Percentiles rank a stretch among this genome's conserved stretches.
phyloP scores from a whole-genome alignment of 2,797 vertebrate species.

The Catamblyrhynchus diadema region DNA sequence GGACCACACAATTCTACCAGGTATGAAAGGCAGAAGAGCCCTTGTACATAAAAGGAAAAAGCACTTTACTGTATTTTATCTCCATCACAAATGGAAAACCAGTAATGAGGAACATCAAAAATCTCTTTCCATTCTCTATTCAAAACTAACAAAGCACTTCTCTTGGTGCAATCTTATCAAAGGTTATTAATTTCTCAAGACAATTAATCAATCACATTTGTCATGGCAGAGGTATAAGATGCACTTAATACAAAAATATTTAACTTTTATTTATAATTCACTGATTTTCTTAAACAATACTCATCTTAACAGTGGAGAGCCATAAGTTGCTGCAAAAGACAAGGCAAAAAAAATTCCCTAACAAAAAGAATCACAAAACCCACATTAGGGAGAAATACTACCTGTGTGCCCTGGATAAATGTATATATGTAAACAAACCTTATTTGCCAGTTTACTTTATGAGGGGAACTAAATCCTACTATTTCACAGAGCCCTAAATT shows the following conservation, averaged over 20 bases:
- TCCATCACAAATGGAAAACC: constrained; percentile 20
- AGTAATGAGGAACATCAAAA: not conserved
- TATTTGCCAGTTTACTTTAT: not conserved
- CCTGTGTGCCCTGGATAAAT: not conserved
- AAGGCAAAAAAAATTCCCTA: not conserved
- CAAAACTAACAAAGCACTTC: constrained; percentile 4
- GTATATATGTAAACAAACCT: not conserved
- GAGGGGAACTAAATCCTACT: not conserved
- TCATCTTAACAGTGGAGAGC: not conserved
- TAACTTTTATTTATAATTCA: not conserved
- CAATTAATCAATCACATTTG: not conserved
- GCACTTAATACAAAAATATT: not conserved
- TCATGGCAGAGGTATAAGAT: not conserved
- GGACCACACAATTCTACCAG: constrained; percentile 19
- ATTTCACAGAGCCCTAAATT: not conserved
- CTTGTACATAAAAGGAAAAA: constrained; percentile 37
- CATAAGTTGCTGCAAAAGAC: not conserved
- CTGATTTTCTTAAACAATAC: not conserved
- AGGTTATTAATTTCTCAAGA: not conserved
- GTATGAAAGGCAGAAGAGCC: constrained; percentile 45
- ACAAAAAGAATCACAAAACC: not conserved
- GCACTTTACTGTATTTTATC: constrained; percentile 41
- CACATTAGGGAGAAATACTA: not conserved
- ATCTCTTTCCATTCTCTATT: not conserved
- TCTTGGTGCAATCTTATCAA: not conserved